Base-by-base conservation (phyloP, 2,113 vertebrate species). In the Nerophis lumbriciformis region DNA sequence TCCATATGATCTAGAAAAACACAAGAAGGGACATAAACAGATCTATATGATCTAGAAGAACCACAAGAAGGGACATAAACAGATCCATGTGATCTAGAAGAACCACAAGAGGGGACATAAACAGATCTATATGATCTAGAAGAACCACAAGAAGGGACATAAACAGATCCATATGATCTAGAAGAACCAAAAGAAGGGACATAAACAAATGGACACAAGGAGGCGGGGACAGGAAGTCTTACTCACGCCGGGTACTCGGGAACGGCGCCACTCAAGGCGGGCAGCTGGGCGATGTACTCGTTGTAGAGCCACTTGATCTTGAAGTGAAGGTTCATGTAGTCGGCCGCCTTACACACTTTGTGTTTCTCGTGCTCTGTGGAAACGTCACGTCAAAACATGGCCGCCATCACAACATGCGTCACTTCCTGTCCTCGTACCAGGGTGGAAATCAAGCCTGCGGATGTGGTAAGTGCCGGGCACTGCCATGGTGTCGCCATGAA, bases 291-390 rank as follows among this genome's bases (percentile, higher is more conserved):
- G 6, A 96, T 85, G 0, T 98, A 99, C 71, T 99, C 97, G 3
- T 95, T 98, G 89, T 96, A 89, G 5, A 99, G 91, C 96, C 96
- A 98, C 81, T 99, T 98, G 79, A 99, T 95, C 87, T 98, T 99
- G 88, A 99, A 99, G 86, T 98, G 97, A 61, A 99, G 91, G 85
- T 98, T 99, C 97, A 99, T 99, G 88, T 99, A 99, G 90, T 98
- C 96, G 0, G 95, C 93, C 3, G 93, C 94, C 83, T 93, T 96
- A 75, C 95, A 99, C 35, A 97, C 88, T 16, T 85, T 90, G 59
- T 94, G 93, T 52, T 93, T 95, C 78, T 98, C 94, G 0, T 98
- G 97, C 52, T 99, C 96, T 99, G 89, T 44, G 15, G 37, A 54
- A 48, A 52, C 14, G 36, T 15, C 50, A 28, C 28, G 28, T 28